Percentiles rank a stretch among this genome's conserved stretches.
These are phyloP conservation scores for Antigone vipio DNA, from an alignment of 2,113 vertebrate species.

Conservation along the genomic window DNA sequence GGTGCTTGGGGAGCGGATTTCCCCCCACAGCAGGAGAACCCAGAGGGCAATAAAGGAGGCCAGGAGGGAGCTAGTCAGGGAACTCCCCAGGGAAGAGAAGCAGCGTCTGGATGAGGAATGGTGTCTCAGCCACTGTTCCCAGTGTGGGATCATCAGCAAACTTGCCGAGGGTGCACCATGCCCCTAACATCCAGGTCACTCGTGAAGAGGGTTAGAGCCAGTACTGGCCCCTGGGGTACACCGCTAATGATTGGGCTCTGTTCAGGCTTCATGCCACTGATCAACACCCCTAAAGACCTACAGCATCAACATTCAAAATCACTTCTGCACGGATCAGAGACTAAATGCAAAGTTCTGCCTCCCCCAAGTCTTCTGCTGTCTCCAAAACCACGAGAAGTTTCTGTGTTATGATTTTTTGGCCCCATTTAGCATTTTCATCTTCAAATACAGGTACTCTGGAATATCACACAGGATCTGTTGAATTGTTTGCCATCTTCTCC, in stretches of 20 bases:
- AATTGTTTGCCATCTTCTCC: too few relatives aligned
- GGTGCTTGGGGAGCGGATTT: too few relatives aligned
- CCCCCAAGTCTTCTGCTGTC: not conserved
- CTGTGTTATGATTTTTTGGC: not conserved
- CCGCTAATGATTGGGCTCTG: not conserved
- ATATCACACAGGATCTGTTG: too few relatives aligned
- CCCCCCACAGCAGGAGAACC: too few relatives aligned
- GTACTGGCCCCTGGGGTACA: not conserved
- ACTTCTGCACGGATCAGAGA: not conserved
- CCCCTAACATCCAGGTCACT: not conserved
- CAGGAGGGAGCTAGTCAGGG: too few relatives aligned
- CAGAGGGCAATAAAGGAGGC: too few relatives aligned
- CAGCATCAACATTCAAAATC: not conserved
- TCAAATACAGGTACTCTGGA: not conserved
- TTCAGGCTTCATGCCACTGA: not conserved
- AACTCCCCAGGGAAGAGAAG: too few relatives aligned
- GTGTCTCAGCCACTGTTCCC: too few relatives aligned
- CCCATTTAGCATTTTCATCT: not conserved
- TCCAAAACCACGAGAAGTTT: not conserved
- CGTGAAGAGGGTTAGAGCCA: not conserved
- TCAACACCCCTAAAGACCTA: not conserved
- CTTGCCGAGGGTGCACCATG: not conserved
- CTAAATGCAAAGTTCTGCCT: not conserved
- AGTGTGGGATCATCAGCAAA: too few relatives aligned
- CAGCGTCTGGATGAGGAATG: too few relatives aligned